These are phyloP conservation scores for Acleris laterana DNA, from an alignment of 2,888 invertebrate genomes.

Conservation along the genomic window DNA sequence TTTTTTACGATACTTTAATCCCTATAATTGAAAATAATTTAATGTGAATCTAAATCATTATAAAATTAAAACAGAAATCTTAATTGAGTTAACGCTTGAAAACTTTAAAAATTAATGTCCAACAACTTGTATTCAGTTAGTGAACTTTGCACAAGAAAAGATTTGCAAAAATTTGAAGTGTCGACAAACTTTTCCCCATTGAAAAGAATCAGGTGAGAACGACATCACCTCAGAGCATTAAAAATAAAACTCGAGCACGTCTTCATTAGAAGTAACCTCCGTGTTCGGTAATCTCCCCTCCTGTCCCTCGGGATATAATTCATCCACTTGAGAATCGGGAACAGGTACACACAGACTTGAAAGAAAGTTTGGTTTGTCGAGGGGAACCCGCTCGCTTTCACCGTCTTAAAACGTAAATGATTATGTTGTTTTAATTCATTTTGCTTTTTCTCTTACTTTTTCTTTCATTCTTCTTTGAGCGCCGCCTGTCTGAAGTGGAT, in stretches of 20 bases:
- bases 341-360: conserved; percentile 81
- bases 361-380: conserved; percentile 80
- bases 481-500: conserved; percentile 80
- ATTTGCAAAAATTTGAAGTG: conserved; percentile 42
- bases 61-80: neutral
- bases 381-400: conserved; percentile 73
- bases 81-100: conserved; percentile 5
- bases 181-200: conserved; percentile 39
- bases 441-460: conserved; percentile 75
- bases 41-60: neutral
- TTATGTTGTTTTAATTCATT: conserved; percentile 84
- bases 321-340: conserved; percentile 82
- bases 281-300: conserved; percentile 67
- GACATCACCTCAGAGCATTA: conserved; percentile 67
- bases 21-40: conserved; percentile 10
- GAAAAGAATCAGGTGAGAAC: conserved; percentile 63
- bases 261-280: conserved; percentile 76
- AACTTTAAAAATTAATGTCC: conserved; percentile 7
- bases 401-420: conserved; percentile 80
- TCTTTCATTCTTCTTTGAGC: conserved; percentile 70
- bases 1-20: conserved; percentile 40
- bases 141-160: conserved; percentile 32
- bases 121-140: conserved; percentile 16
- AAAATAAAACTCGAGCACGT: conserved; percentile 74
- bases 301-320: conserved; percentile 79